A percentile compares a stretch with the other conserved stretches of the same genome.
Evolutionary conservation across 2,113 vertebrate species (phyloP).

Genomic region (Mixornis gularis): DNA sequence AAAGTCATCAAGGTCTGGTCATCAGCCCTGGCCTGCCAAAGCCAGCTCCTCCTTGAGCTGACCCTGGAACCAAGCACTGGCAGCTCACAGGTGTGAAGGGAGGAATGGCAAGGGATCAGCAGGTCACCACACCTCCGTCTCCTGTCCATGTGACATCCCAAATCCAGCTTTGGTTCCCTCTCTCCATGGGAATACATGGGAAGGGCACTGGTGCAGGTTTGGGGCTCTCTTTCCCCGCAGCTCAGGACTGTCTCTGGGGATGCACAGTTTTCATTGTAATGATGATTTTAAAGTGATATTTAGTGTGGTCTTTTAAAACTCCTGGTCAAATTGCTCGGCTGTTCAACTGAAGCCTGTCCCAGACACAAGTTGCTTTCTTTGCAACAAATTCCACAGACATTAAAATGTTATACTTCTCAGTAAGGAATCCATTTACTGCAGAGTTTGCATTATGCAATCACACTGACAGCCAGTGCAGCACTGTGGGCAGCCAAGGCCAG

Average conservation of each 20-base stretch:
- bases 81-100: neutral
- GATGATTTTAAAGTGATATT: neutral
- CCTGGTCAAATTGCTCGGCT: neutral
- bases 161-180: neutral
- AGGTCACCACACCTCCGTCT: neutral
- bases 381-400: neutral
- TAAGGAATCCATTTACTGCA: neutral
- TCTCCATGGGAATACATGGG: neutral
- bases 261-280: neutral
- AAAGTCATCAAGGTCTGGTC: neutral
- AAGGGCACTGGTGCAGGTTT: neutral
- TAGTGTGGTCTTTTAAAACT: neutral
- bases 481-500: neutral
- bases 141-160: neutral
- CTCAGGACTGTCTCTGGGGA: neutral
- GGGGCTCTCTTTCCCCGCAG: neutral
- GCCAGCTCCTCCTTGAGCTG: neutral
- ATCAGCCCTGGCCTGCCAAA: neutral
- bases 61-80: neutral
- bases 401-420: neutral
- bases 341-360: neutral
- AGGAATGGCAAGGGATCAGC: neutral
- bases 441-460: neutral
- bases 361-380: neutral
- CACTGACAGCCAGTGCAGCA: neutral